Base-by-base conservation (phyloP, 2,113 vertebrate species). In the Plecturocebus donacophilus region DNA sequence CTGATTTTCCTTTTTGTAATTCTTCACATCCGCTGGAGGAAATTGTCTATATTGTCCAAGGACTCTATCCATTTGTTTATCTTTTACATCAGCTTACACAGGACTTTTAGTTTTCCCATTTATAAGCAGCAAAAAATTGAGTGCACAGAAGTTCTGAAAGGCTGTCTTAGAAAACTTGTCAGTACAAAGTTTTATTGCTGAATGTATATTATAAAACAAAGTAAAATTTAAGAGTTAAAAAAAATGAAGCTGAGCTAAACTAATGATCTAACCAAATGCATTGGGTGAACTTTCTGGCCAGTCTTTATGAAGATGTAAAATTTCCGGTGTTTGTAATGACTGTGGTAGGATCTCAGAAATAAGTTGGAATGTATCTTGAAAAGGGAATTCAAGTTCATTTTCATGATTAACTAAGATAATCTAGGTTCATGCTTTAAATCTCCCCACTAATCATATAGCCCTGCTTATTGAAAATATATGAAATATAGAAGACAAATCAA, bases 401-500 rank as follows among this genome's bases (percentile, higher is more conserved):
- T 94, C 40, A 66, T 23, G 56, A 88, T 82, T 94, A 71, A 11
- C 64, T 94, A 92, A 91, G 70, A 73, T 90, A 91, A 94, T 10
- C 9, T 91, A 91, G 64, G 35, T 79, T 80, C 73, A 80, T 94
- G 52, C 45, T 90, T 93, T 80, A 87, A 1, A 81, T 77, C 14
- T 90, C 47, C 87, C 54, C 42, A 80, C 47, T 85, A 85, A 80
- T 95, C 47, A 89, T 16, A 89, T 0, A 88, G 47, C 13, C 35
- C 40, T 95, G 54, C 20, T 96, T 95, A 91, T 64, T 95, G 95
- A 93, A 58, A 87, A 97, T 96, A 97, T 79, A 96, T 71, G n/a
- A 94, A 86, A 81, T 42, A 80, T 5, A 89, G 49, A 94, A 91
- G 75, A 97, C 58, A 47, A 91, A 90, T 95, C 49, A 95, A 95